Evolutionary conservation across 2,113 vertebrate genomes (phyloP).

Genomic region (Potamarius usumacintae): DNA sequence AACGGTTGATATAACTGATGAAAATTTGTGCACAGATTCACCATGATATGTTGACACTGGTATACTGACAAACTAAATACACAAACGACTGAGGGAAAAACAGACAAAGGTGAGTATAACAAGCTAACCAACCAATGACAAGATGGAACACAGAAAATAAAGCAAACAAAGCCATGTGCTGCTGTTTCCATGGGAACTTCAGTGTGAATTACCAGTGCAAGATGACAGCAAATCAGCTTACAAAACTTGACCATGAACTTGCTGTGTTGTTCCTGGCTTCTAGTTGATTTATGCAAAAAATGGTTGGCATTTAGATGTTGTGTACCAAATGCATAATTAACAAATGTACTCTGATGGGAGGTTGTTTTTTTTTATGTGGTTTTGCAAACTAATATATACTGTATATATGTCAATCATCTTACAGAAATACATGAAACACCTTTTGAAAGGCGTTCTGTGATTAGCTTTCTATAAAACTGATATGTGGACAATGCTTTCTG

Average conservation of each 20-base stretch:
- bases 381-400: too few relatives aligned
- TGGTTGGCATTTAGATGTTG: neutral
- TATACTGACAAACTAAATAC: neutral
- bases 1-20: neutral
- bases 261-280: neutral
- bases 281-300: neutral
- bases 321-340: neutral
- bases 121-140: neutral
- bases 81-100: neutral
- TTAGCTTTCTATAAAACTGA: neutral
- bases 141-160: neutral
- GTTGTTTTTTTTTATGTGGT: neutral
- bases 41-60: neutral
- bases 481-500: too few relatives aligned
- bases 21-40: neutral
- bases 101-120: neutral
- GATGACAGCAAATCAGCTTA: neutral
- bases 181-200: conserved; percentile 9
- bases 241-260: neutral
- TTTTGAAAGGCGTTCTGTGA: neutral
- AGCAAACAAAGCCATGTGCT: neutral
- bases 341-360: neutral
- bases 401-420: neutral
- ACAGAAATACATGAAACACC: neutral
- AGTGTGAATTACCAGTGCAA: neutral